Evolutionary conservation across 2,113 vertebrate species (phyloP).

Genomic region (Scatophagus argus): DNA sequence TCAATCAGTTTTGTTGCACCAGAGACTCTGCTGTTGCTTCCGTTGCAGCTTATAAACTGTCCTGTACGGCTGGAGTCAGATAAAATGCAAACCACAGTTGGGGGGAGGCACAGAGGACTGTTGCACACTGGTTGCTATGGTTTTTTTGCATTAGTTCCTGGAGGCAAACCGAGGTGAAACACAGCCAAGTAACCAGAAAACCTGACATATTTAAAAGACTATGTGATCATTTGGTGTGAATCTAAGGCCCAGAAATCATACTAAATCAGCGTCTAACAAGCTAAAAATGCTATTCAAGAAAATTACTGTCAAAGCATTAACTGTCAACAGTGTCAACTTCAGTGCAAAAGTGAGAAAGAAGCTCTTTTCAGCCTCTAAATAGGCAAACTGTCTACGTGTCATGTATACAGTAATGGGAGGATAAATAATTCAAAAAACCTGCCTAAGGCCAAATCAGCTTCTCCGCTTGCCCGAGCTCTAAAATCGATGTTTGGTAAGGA

Average conservation of each 20-base stretch:
- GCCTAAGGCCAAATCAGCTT: slow-evolving; percentile 70
- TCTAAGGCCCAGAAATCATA: neutral
- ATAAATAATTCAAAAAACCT: slow-evolving; percentile 76
- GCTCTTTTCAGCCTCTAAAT: slow-evolving; percentile 51
- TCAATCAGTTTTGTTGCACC: slow-evolving; percentile 49
- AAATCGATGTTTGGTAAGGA: slow-evolving; percentile 69
- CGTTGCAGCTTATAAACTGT: slow-evolving; percentile 32
- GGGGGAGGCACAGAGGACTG: neutral
- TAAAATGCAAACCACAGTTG: slow-evolving; percentile 26
- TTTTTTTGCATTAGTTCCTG: slow-evolving; percentile 15
- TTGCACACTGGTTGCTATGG: slow-evolving; percentile 30
- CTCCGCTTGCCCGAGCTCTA: slow-evolving; percentile 39
- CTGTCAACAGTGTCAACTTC: slow-evolving; percentile 21
- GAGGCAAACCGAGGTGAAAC: slow-evolving; percentile 15
- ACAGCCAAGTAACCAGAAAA: neutral
- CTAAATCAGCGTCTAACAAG: neutral
- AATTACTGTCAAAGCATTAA: slow-evolving; percentile 5
- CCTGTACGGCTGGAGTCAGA: slow-evolving; percentile 25
- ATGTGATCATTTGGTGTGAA: neutral
- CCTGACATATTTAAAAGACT: slow-evolving; percentile 2
- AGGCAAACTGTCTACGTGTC: slow-evolving; percentile 61
- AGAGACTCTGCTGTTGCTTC: slow-evolving; percentile 21
- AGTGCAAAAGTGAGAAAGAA: slow-evolving; percentile 31
- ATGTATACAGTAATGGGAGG: slow-evolving; percentile 72
- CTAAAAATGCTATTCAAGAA: neutral